Base-by-base conservation (phyloP, 2,797 vertebrate species). In the Tinamus major region DNA sequence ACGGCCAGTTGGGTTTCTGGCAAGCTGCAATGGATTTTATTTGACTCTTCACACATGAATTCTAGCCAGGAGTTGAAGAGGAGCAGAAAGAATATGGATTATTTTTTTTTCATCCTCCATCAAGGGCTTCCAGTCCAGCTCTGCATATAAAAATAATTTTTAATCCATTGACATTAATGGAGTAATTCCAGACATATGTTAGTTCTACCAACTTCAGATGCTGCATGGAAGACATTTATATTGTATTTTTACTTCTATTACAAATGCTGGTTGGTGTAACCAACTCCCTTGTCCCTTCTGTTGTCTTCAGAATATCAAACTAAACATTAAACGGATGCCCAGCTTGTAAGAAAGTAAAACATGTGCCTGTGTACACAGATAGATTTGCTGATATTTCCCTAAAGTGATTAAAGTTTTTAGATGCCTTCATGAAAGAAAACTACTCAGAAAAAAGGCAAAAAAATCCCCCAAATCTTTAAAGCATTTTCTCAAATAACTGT, bases 371-470 rank as follows among this genome's bases (percentile, higher is more conserved):
- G 42, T 21, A 17, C 44, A n/a, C 44, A 89, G 35, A 26, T 64
- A 76, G 10, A 79, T 56, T 3, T 81, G 49, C 59, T 86, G 75
- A 5, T 80, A 56, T 29, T 82, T 81, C 74, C 77, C 88, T 68
- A 13, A 88, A 84, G 86, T 24, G 23, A 74, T 90, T 77, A 89
- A 90, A 87, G 68, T 65, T 87, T 85, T 89, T 64, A 83, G 84
- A 85, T 67, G 39, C 44, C 64, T 41, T 84, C 42, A 75, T 1
- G 12, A 39, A 89, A 61, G 37, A 23, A 71, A 89, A 92, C n/a
- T 10, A 53, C 51, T 12, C n/a, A 31, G 24, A 65, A 56, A 94
- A 53, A 94, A 84, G 23, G 21, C 59, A 79, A 83, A 59, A 27
- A 65, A 6, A 6, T 13, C 26, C 33, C 35, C 27, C 27, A 90